Conservation (phyloP, 2,888 invertebrate genomes). For the Petrophora chlorosata region DNA sequence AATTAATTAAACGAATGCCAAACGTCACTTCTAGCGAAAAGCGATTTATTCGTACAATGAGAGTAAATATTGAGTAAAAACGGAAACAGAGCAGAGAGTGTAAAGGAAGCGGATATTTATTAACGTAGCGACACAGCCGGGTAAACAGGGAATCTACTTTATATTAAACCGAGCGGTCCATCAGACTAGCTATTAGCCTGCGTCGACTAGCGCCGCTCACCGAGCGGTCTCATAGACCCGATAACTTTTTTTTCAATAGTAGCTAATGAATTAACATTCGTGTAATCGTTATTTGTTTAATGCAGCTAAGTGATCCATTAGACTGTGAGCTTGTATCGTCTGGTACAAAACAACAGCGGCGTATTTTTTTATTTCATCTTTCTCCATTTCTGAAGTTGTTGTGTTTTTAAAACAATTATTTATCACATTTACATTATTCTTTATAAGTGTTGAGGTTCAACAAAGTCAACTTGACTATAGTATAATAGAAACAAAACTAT, state of each 20-base stretch:
- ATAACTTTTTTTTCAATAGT: conserved; percentile 12
- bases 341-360: too few species aligned
- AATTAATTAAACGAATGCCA: conserved; percentile 23
- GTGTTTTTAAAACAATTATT: too few species aligned
- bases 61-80: conserved; percentile 63
- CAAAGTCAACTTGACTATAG: too few species aligned
- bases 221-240: conserved; percentile 20
- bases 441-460: too few species aligned
- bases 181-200: conserved; percentile 62
- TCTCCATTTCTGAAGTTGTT: too few species aligned
- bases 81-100: conserved; percentile 51
- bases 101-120: conserved; percentile 69
- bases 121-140: conserved; percentile 67
- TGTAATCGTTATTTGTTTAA: too few species aligned
- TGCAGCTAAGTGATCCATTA: too few species aligned
- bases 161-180: conserved; percentile 72
- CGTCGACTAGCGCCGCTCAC: conserved; percentile 28
- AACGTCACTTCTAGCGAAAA: conserved; percentile 30
- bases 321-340: too few species aligned
- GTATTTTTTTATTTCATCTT: too few species aligned
- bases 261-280: too few species aligned
- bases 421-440: too few species aligned
- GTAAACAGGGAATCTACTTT: conserved; percentile 73
- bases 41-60: conserved; percentile 49
- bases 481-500: too few species aligned